Evolutionary conservation across 2,113 vertebrate genomes (phyloP), one percentile per base, ranked within the genome.

Genomic region (Shinisaurus crocodilurus): DNA sequence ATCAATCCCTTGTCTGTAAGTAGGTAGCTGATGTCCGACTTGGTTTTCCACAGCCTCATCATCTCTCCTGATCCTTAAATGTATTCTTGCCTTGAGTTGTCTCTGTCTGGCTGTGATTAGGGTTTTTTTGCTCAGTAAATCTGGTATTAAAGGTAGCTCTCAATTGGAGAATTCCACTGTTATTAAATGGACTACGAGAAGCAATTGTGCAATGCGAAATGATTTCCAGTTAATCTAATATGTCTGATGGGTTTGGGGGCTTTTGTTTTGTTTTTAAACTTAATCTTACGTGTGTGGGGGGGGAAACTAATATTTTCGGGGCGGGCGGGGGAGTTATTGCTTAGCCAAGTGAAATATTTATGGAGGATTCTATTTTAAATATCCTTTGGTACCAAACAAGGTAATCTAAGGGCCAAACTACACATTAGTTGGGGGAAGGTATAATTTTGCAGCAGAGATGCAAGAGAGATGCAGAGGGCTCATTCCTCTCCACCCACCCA

Each of bases 101-200:
- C 6, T 60, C 29, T 63, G 1, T 37, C 76, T 72, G 43, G 50
- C 80, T 54, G 15, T 15, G 34, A 40, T 12, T 18, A 0, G 65
- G 91, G 54, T 43, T 69, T 5, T 89, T 90, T 63, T 90, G 70
- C 20, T 87, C 45, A 5, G 88, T 40, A 84, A 89, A 82, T 87
- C 54, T 63, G 81, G 81, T 84, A 60, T 74, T 72, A 90, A 72
- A 81, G 32, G 65, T 20, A 45, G 84, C 32, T 90, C 45, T 70
- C 76, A 18, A 12, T n/a, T 72, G 67, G 65, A 63, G 65, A 81
- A 74, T 82, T 86, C 86, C 40, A 37, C 65, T 45, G 40, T 74
- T 86, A 63, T 60, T 77, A 81, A 60, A 45, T 23, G 57, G 32
- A 27, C 23, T 72, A 48, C 34, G 15, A 74, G 50, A 45, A 86